Evolutionary conservation across 37 sponge, comb jelly and placozoan species (phyloP).

Genomic region (Agelas oroides): DNA sequence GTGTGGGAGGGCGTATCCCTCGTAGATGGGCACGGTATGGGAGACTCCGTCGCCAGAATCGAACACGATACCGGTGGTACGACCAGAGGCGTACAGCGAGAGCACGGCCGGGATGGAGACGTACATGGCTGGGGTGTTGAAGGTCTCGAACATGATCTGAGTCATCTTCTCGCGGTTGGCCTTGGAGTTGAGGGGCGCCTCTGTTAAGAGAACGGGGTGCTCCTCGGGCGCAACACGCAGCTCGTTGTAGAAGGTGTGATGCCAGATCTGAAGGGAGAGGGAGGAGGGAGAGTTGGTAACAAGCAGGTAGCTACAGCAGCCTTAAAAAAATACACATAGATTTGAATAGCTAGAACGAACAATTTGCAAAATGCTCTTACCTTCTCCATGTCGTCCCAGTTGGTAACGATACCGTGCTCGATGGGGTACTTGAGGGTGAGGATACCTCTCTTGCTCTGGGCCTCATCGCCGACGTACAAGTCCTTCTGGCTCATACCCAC

Average conservation of each 20-base stretch:
- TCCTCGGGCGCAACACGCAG: conserved; percentile 98
- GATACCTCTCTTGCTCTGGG: conserved; percentile 99
- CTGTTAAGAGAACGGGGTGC: conserved; percentile 97
- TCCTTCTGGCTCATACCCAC: conserved; percentile 99
- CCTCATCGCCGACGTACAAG: conserved; percentile 99
- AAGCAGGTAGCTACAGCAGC: background rate
- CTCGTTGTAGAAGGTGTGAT: conserved; percentile 99
- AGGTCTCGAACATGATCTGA: conserved; percentile 99
- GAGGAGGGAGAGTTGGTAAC: background rate
- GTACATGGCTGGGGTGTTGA: conserved; percentile 99
- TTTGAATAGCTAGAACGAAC: background rate
- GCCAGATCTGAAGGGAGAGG: conserved; percentile 87
- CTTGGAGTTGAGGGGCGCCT: conserved; percentile 99
- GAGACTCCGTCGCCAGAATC: conserved; percentile 98
- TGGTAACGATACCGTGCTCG: conserved; percentile 99
- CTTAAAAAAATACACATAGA: background rate
- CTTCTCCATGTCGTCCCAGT: conserved; percentile 99
- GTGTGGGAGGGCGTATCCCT: conserved; percentile 98
- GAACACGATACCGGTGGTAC: conserved; percentile 99
- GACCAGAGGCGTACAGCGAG: conserved; percentile 97
- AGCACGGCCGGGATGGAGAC: conserved; percentile 98
- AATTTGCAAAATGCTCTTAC: conserved; percentile 30
- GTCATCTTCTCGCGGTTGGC: conserved; percentile 99
- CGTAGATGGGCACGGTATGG: conserved; percentile 99
- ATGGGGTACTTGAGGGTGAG: conserved; percentile 99